Evolutionary conservation across 2,797 vertebrate genomes (phyloP), one percentile per base, ranked within the genome.

Genomic region (Tapirus indicus): DNA sequence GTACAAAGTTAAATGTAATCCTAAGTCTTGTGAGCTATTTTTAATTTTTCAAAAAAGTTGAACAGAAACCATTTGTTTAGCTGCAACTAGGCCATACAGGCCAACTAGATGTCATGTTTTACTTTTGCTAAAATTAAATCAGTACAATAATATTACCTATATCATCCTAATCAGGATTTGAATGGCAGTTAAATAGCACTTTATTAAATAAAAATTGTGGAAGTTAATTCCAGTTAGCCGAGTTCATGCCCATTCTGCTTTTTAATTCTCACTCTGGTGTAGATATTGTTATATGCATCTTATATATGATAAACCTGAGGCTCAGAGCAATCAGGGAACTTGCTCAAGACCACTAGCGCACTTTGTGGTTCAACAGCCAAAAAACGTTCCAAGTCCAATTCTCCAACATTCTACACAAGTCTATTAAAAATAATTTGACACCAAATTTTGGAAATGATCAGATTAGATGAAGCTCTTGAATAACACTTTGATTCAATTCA

Each of bases 1-100:
- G 6, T 68, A 89, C 29, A 75, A 84, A 97, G 18, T 84, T 80
- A 93, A 91, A 89, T 86, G 72, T 91, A 97, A 89, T 79, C 87
- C 32, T 89, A 74, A 87, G 29, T 79, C 71, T 41, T 90, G 10
- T 27, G 54, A 85, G 83, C 12, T 94, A 93, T 83, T 95, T 97
- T 91, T 72, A 71, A 83, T 44, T 54, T 80, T 87, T 91, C n/a
- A 56, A 78, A 58, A 25, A 85, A 78, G 9, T 86, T 89, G 17
- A 94, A 60, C 23, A 91, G 17, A 97, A 94, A 89, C 74, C n/a
- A 94, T 64, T 54, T 93, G 80, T 75, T 77, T 85, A 96, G 35
- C 62, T 78, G 47, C 44, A 79, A 95, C 6, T 62, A 69, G 58
- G 41, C 49, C 35, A 47, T 32, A 71, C 0, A 68, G 38, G 64